Percentiles rank a stretch among this genome's conserved stretches.
Conservation (phyloP, 2,797 vertebrate genomes). For the Gouania willdenowi region DNA sequence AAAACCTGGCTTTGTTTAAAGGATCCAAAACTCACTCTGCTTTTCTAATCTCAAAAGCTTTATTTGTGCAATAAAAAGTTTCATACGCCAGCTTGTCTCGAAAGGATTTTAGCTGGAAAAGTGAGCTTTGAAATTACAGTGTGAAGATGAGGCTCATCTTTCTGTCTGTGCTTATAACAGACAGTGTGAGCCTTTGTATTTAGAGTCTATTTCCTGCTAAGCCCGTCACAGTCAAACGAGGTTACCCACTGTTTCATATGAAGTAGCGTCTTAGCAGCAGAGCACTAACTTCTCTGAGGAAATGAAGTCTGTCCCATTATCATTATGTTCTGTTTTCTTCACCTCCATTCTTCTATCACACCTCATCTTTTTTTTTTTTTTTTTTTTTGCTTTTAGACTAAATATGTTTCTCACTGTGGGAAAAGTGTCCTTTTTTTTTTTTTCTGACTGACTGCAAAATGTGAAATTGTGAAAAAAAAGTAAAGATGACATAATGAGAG, state of each 20-base stretch:
- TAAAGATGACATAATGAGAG: not conserved
- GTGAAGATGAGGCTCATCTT: slow-evolving; percentile 5
- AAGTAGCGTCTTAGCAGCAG: slow-evolving; percentile 29
- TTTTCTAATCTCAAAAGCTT: slow-evolving; percentile 27
- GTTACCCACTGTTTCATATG: slow-evolving; percentile 27
- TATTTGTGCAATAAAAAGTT: slow-evolving; percentile 1
- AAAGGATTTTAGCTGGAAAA: not conserved
- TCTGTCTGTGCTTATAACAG: slow-evolving; percentile 12
- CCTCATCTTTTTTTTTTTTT: not conserved
- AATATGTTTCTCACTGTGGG: too few relatives aligned
- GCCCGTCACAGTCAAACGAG: slow-evolving; percentile 26
- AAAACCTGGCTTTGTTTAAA: not conserved
- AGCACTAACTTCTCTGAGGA: slow-evolving; percentile 10
- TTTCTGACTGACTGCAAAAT: too few relatives aligned
- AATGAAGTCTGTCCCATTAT: slow-evolving; percentile 23
- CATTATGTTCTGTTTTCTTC: not conserved
- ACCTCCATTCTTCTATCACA: not conserved
- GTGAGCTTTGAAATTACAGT: slow-evolving; percentile 27
- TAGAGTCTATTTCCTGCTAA: slow-evolving; percentile 47
- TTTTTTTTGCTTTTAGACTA: too few relatives aligned
- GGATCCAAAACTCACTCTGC: slow-evolving; percentile 2
- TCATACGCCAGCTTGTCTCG: not conserved
- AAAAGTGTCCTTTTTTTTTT: too few relatives aligned
- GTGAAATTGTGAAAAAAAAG: not conserved
- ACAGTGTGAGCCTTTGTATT: slow-evolving; percentile 8